These are phyloP conservation scores for Coranthus polyacanthus DNA, from an alignment of 2,797 vertebrate genomes.

Conservation along the genomic window DNA sequence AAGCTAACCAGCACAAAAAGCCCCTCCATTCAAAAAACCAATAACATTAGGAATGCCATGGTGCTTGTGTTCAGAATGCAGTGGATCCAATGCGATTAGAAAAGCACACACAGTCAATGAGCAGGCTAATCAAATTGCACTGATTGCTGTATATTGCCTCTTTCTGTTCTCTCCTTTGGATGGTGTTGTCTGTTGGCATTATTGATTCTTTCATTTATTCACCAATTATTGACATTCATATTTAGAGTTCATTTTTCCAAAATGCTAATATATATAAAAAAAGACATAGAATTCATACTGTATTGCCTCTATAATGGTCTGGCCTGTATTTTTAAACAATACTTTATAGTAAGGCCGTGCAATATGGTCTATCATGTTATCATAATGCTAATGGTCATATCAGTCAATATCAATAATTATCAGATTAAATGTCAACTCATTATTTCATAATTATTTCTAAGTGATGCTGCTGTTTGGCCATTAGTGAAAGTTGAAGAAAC, in stretches of 20 bases:
- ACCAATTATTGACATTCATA: slow-evolving; percentile 41
- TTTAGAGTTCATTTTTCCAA: slow-evolving; percentile 28
- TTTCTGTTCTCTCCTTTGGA: slow-evolving; percentile 53
- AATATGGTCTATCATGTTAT: no score
- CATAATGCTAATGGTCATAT: no score
- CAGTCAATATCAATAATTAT: no score
- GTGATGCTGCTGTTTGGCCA: no score
- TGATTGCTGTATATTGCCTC: slow-evolving; percentile 67
- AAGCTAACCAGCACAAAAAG: slow-evolving; percentile 37
- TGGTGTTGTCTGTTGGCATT: slow-evolving; percentile 39
- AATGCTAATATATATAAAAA: slow-evolving; percentile 3
- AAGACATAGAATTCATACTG: background rate
- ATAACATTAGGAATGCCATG: slow-evolving; percentile 60
- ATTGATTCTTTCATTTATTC: slow-evolving; percentile 51
- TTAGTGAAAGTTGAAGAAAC: no score
- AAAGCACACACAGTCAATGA: slow-evolving; percentile 68
- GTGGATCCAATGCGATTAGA: slow-evolving; percentile 73
- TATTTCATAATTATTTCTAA: no score
- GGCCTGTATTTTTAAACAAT: slow-evolving; percentile 1
- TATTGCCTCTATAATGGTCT: slow-evolving; percentile 5
- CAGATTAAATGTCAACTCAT: no score
- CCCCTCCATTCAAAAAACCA: slow-evolving; percentile 44
- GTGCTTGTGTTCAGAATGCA: slow-evolving; percentile 61
- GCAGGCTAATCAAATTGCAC: slow-evolving; percentile 73
- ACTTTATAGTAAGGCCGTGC: no score